phyloP scores from a whole-genome alignment of 1,140 invertebrate genomes.

The Metopolophium dirhodum region DNA sequence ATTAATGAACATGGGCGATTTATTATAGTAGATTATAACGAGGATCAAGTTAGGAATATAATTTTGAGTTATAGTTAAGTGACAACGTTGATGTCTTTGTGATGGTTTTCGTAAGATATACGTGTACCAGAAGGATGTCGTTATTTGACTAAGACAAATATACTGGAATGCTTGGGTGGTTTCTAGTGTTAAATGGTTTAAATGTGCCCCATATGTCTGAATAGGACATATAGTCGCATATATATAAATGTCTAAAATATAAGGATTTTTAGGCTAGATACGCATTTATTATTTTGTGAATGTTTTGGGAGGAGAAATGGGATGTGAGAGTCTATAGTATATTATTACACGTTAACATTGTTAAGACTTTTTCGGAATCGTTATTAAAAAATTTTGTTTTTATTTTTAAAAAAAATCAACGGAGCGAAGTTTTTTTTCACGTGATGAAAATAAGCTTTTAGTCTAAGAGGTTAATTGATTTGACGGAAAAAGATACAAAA shows the following conservation, averaged over 20 bases:
- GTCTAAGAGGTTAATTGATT: not conserved
- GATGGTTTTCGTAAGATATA: not conserved
- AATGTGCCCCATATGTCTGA: not conserved
- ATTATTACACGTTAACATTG: not conserved
- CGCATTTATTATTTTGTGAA: not conserved
- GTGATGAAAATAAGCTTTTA: not conserved
- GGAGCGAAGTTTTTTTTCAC: not conserved
- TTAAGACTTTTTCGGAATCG: not conserved
- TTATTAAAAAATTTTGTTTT: not conserved
- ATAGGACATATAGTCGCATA: not conserved
- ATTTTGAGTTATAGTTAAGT: conserved; percentile 3
- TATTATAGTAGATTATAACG: not conserved
- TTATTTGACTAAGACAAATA: conserved; percentile 6
- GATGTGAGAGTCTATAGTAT: not conserved
- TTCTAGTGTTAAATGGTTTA: not conserved
- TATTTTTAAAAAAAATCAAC: not conserved
- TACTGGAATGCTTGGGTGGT: not conserved
- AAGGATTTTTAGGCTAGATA: not conserved
- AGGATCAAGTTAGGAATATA: not conserved
- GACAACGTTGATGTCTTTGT: not conserved
- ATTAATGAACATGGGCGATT: not conserved
- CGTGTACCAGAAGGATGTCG: not conserved
- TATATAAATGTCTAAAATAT: not conserved
- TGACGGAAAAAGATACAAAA: not conserved
- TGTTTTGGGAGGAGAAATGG: not conserved